Percentiles rank a stretch among this genome's conserved stretches.
Evolutionary conservation across 2,797 vertebrate genomes (phyloP).

Genomic region (Phaenicophaeus curvirostris): DNA sequence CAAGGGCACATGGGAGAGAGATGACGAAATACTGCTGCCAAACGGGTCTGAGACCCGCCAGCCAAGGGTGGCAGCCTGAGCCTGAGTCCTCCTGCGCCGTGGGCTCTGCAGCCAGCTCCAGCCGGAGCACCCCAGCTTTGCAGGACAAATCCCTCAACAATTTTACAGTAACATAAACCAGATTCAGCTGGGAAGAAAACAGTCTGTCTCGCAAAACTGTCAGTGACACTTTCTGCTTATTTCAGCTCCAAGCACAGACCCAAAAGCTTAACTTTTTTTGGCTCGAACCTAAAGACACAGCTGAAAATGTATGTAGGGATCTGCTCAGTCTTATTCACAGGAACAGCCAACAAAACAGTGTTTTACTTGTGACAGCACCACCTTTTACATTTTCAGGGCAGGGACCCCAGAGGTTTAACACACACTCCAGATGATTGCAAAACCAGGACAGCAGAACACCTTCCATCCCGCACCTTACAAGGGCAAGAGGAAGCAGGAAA

Average conservation of each 20-base stretch:
- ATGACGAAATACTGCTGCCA: neutral
- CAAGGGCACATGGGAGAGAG: neutral
- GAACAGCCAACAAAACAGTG: neutral
- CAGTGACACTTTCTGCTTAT: neutral
- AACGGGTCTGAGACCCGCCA: neutral
- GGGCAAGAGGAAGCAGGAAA: neutral
- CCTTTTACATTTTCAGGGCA: neutral
- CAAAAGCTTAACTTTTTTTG: neutral
- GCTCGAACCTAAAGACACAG: neutral
- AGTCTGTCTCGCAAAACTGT: neutral
- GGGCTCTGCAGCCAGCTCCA: neutral
- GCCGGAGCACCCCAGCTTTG: neutral
- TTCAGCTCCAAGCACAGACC: neutral
- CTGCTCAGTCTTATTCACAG: neutral
- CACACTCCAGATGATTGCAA: neutral
- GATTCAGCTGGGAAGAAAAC: neutral
- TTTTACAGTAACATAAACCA: neutral
- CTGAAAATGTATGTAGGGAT: neutral
- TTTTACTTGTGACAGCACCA: neutral
- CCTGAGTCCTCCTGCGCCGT: fast-evolving
- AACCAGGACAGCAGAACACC: neutral
- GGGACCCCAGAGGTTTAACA: neutral
- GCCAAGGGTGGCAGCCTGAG: neutral
- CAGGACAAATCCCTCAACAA: neutral
- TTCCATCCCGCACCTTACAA: fast-evolving